Evolutionary conservation across 1,140 invertebrate genomes (phyloP).

Genomic region (Diorhabda sublineata): DNA sequence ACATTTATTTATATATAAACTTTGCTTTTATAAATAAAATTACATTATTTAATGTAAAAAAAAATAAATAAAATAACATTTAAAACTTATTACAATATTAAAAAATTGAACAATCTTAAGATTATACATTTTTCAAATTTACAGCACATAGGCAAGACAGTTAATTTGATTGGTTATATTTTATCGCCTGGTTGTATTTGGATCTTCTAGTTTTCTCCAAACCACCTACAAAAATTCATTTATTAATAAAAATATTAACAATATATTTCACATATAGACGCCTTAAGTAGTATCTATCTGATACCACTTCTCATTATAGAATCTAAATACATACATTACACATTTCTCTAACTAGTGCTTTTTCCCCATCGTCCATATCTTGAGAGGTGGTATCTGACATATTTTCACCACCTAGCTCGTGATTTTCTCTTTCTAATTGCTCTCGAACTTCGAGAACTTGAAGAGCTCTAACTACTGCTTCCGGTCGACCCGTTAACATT

Average conservation of each 20-base stretch:
- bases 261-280: background rate
- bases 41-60: background rate
- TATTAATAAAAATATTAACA: background rate
- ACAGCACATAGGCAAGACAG: background rate
- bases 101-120: background rate
- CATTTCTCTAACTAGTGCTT: conserved; percentile 92
- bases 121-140: background rate
- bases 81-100: background rate
- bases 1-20: background rate
- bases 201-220: conserved; percentile 66
- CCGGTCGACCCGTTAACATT: conserved; percentile 63
- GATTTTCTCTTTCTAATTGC: conserved; percentile 69
- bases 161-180: conserved; percentile 1
- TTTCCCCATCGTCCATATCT: conserved; percentile 83
- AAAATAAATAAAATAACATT: conserved; percentile 11
- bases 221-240: conserved; percentile 53
- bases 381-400: conserved; percentile 51
- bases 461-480: conserved; percentile 84
- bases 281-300: background rate
- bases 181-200: conserved; percentile 54
- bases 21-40: conserved; percentile 7
- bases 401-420: conserved; percentile 44
- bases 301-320: background rate
- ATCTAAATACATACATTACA: conserved; percentile 73
- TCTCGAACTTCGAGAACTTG: conserved; percentile 87